Evolutionary conservation across 2,113 vertebrate species (phyloP).

Genomic region (Chinchilla lanigera): DNA sequence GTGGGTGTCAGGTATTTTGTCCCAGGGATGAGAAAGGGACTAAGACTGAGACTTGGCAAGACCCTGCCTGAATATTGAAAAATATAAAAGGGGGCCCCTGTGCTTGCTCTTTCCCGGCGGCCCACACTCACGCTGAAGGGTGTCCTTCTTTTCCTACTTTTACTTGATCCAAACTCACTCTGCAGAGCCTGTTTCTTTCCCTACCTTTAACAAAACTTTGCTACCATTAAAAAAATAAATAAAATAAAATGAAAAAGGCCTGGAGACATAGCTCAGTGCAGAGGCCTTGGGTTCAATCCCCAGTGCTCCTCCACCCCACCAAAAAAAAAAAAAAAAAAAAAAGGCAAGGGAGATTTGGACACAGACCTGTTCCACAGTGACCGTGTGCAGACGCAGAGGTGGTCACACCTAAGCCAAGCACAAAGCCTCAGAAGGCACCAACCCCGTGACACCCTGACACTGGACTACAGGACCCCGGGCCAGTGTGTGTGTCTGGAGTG

Average conservation of each 20-base stretch:
- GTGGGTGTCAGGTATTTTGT: neutral
- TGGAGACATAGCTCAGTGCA: neutral
- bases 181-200: neutral
- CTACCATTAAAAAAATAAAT: neutral
- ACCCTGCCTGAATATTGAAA: neutral
- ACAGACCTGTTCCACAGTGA: neutral
- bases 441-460: accelerated
- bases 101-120: neutral
- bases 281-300: neutral
- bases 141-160: neutral
- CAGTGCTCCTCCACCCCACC: too few relatives aligned
- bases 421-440: neutral
- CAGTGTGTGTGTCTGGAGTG: neutral
- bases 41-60: neutral
- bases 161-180: neutral
- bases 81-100: neutral
- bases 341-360: neutral
- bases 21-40: neutral
- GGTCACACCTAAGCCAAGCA: neutral
- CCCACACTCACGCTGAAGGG: neutral
- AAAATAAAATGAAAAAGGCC: neutral
- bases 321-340: neutral
- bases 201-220: neutral
- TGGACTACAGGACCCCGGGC: neutral
- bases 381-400: accelerated